Base-by-base conservation (phyloP, 2,888 invertebrate species). In the Agriopis marginaria region DNA sequence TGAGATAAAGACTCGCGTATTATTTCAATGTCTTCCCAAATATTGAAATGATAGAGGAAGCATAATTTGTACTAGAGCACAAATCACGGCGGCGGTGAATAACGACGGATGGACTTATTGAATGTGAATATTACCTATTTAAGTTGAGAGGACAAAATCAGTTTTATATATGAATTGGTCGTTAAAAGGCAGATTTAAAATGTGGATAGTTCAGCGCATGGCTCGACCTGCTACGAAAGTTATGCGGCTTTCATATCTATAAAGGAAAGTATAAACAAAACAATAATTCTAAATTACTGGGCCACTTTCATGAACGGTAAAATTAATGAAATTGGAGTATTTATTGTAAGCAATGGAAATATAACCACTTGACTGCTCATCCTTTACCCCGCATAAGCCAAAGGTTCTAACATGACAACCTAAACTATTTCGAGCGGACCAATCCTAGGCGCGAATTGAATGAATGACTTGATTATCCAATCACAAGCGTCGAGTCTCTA, bases 31-130 rank as follows among this genome's bases (percentile, higher is more conserved):
- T 76, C 76, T 76, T 74, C 73, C 74, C 63, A 66, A 49, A 51
- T 65, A 56, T 50, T 51, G 61, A 60, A 63, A 50, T n/a, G 50
- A 47, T 59, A 49, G 59, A 54, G 17, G 58, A 63, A 70, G 56
- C 66, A 55, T 54, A 54, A 11, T 1, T 12, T 32, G 39, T 11
- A 55, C 23, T 58, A 71, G 66, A 55, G 65, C 68, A 70, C 71
- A 72, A 65, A 72, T 17, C 55, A 49, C 12, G 42, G 40, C 65
- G 62, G 65, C 63, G 17, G 8, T 70, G 55, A 60, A 56, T 58
- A 65, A 70, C 70, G 14, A 50, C 72, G 63, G 71, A 75, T 74
- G 79, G 79, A 74, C 62, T 68, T 79, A 78, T 80, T 80, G 82
- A 81, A 66, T 73, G 68, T 69, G 49, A 62, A 17, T 14, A 47